Evolutionary conservation across 2,888 invertebrate genomes (phyloP).

Genomic region (Cyrtodaria siliqua): DNA sequence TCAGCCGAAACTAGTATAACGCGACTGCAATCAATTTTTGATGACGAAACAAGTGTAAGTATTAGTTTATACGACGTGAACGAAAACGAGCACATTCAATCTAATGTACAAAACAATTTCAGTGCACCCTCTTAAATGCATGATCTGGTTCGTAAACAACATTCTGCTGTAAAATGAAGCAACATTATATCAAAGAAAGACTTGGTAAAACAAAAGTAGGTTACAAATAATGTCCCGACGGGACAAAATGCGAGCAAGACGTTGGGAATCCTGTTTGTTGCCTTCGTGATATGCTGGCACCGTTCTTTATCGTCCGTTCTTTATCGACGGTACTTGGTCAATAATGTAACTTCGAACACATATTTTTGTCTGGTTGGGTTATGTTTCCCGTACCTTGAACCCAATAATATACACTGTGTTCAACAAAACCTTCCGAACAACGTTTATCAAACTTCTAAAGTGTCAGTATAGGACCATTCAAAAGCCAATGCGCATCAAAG

Average conservation of each 20-base stretch:
- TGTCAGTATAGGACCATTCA: slow-evolving; percentile 79
- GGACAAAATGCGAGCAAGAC: slow-evolving; percentile 99
- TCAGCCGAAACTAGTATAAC: slow-evolving; percentile 30
- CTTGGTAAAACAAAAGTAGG: slow-evolving; percentile 61
- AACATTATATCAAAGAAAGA: slow-evolving; percentile 78
- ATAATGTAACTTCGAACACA: slow-evolving; percentile 89
- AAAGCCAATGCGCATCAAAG: slow-evolving; percentile 52
- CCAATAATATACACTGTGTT: slow-evolving; percentile 86
- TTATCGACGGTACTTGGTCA: slow-evolving; percentile 90
- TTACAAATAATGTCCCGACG: slow-evolving; percentile 88
- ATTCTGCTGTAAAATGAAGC: slow-evolving; percentile 43
- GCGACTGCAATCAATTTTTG: neutral
- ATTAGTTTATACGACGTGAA: slow-evolving; percentile 1
- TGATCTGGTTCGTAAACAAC: slow-evolving; percentile 78
- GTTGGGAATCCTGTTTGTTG: slow-evolving; percentile 84
- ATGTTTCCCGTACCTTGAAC: slow-evolving; percentile 84
- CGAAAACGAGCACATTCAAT: slow-evolving; percentile 16
- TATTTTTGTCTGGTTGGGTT: slow-evolving; percentile 85
- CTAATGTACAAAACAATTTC: slow-evolving; percentile 20
- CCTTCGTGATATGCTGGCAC: slow-evolving; percentile 85
- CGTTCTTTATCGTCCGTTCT: slow-evolving; percentile 84
- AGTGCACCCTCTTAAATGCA: slow-evolving; percentile 59
- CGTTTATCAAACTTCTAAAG: slow-evolving; percentile 82
- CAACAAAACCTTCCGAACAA: slow-evolving; percentile 83
- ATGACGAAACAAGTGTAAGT: neutral